Base-by-base conservation (phyloP, 1,140 invertebrate genomes). In the Penaeus japonicus region DNA sequence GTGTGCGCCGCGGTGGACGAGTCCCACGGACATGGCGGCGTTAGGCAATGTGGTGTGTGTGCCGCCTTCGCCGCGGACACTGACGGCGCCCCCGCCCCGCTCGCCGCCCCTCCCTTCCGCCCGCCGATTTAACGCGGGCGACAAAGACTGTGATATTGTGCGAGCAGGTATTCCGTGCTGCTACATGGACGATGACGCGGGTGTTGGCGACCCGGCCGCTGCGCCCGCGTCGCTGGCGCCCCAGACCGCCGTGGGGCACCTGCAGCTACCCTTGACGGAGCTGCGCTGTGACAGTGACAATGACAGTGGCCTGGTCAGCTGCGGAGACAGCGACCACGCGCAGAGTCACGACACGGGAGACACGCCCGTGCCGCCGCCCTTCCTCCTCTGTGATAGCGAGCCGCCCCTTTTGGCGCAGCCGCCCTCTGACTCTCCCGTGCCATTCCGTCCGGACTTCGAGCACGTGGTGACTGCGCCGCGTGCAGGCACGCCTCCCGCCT, bases 281-380 rank as follows among this genome's bases (percentile, higher is more conserved):
- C 59, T 59, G 39, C 30, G 86, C n/a, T 88, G 85, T 55, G 86
- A 88, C 27, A 88, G 86, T 83, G 86, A 88, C 86, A 88, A 88
- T 83, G 86, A 88, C 62, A 88, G 79, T 57, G 79, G 86, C 5
- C 47, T 87, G 27, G 86, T 88, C 4, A 83, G 79, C 27, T 88
- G 86, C 79, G 86, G 86, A 2, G 86, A 88, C 27, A 82, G 79
- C 65, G 86, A 88, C 53, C 86, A 82, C 30, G 77, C 79, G n/a
- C 86, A 88, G 4, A 30, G 57, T 4, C 79, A 82, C 47, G 79
- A 83, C 10, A 32, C 35, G 4, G 79, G 62, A 1, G 86, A 88
- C 53, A 59, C 55, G 54, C 65, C 65, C 27, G 39, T 57, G 30
- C 86, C 79, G 39, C 86, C 79, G 4, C 82, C 75, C 47, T 54